Evolutionary conservation across 1,140 invertebrate genomes (phyloP), one percentile per base, ranked within the genome.

Genomic region (Drosophila ercepeae): DNA sequence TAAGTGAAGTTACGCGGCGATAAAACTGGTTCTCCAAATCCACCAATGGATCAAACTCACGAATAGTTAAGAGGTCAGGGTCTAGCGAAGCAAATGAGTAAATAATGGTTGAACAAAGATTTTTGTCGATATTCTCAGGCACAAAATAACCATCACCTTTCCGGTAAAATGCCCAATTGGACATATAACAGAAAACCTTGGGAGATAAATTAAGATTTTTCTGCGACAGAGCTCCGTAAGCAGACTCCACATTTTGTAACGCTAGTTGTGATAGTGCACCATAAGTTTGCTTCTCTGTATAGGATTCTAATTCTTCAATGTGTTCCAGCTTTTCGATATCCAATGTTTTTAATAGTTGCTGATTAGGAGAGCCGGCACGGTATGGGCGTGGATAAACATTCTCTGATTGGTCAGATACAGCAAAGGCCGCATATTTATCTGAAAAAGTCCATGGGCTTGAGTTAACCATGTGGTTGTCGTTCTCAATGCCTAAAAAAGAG

Each of bases 31-130:
- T 96, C 52, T 97, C 96, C 19, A 97, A 93, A 91, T 98, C 97
- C 4, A 95, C 94, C 95, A 95, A 97, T 11, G 95, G 94, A 92
- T 98, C 97, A 49, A 96, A 96, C 45, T 96, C 93, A 23, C 95
- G 95, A 3, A 97, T 93, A 0, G 94, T 90, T 1, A 97, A 91
- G 4, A 93, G 95, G 27, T 96, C 94, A 0, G 96, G 94, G 86
- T 97, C 96, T 13, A 98, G 90, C 8, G 95, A 95, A n/a, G 96
- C 96, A 90, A 97, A 98, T 0, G 97, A 96, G 75, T 98, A 98
- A 9, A 98, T 93, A 2, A 98, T 92, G 73, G 98, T 96, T 0
- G 97, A 97, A 81, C 97, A 98, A 0, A 98, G 93, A 36, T 92
- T 91, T 0, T 94, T 93, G 78, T 98, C 96, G 0, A 98, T 91